Evolutionary conservation across 35 echinoderm and acorn worm species (phyloP).

Genomic region (Patiria miniata): DNA sequence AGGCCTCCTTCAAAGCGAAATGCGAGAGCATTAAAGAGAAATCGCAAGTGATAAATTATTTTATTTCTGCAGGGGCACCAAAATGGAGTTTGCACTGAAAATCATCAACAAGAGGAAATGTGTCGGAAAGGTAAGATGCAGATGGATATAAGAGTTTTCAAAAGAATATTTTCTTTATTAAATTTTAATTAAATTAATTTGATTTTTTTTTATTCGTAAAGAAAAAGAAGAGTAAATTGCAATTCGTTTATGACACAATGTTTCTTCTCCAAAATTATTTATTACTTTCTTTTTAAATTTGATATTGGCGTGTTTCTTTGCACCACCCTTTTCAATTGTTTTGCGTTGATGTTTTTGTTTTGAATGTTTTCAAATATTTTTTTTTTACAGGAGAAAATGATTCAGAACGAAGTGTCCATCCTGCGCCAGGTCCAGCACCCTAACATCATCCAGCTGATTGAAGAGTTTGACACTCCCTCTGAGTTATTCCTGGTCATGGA

Average conservation of each 20-base stretch:
- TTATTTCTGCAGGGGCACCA: constrained; percentile 48
- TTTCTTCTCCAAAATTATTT: too few species aligned
- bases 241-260: too few species aligned
- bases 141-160: background rate
- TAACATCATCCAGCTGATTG: constrained; percentile 92
- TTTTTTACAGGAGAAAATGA: constrained; percentile 88
- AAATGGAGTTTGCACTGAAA: constrained; percentile 91
- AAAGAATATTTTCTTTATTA: constrained; percentile 40
- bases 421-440: constrained; percentile 81
- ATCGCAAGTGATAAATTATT: too few species aligned
- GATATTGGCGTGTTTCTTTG: too few species aligned
- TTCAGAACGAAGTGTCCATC: constrained; percentile 96
- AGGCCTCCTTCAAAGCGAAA: too few species aligned
- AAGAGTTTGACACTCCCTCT: constrained; percentile 77
- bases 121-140: constrained; percentile 83
- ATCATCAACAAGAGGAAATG: constrained; percentile 97
- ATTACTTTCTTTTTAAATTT: too few species aligned
- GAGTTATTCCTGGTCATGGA: constrained; percentile 97
- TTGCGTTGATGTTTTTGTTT: too few species aligned
- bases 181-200: too few species aligned
- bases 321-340: too few species aligned
- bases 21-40: too few species aligned
- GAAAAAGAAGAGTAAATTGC: too few species aligned
- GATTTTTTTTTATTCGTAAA: too few species aligned
- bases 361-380: constrained; percentile 34